These are phyloP conservation scores for Pyxicephalus adspersus DNA, from an alignment of 2,113 vertebrate species.

Conservation along the genomic window DNA sequence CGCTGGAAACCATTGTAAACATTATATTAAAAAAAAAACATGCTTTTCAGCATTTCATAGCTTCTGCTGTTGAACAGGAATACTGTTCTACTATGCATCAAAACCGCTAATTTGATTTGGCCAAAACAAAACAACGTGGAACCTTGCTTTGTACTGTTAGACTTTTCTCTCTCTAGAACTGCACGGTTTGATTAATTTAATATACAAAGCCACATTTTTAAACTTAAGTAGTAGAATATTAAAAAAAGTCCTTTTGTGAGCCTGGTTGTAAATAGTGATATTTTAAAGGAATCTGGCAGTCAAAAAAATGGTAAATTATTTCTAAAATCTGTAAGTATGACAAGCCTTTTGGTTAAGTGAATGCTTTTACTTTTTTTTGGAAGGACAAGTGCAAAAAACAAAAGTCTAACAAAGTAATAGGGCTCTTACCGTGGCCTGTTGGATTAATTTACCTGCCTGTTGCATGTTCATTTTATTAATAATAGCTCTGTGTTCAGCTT, in stretches of 20 bases:
- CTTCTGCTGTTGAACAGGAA: constrained; percentile 18
- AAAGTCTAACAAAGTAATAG: constrained; percentile 13
- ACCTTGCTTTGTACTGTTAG: constrained; percentile 13
- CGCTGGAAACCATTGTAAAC: constrained; percentile 10
- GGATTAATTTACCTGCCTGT: constrained; percentile 52
- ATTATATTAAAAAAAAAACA: constrained; percentile 33
- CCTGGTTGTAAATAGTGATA: neutral
- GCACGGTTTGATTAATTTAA: constrained; percentile 15
- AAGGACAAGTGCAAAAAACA: constrained; percentile 33
- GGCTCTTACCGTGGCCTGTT: constrained; percentile 34
- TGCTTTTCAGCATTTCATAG: constrained; percentile 20
- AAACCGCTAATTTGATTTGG: constrained; percentile 20
- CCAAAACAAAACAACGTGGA: constrained; percentile 18
- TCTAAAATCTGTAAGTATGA: neutral
- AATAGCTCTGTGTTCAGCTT: constrained; percentile 52
- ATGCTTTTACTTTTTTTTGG: constrained; percentile 15
- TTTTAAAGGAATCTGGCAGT: no score
- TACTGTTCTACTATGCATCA: constrained; percentile 39
- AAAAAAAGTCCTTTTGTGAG: neutral
- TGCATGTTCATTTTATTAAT: constrained; percentile 50
- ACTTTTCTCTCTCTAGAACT: neutral
- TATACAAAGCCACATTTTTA: constrained; percentile 4
- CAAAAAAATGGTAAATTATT: constrained; percentile 9
- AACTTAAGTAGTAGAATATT: neutral
- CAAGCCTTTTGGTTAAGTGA: neutral